These are phyloP conservation scores for Thalassarche chlororhynchos DNA, from an alignment of 2,113 vertebrate genomes.

Conservation along the genomic window DNA sequence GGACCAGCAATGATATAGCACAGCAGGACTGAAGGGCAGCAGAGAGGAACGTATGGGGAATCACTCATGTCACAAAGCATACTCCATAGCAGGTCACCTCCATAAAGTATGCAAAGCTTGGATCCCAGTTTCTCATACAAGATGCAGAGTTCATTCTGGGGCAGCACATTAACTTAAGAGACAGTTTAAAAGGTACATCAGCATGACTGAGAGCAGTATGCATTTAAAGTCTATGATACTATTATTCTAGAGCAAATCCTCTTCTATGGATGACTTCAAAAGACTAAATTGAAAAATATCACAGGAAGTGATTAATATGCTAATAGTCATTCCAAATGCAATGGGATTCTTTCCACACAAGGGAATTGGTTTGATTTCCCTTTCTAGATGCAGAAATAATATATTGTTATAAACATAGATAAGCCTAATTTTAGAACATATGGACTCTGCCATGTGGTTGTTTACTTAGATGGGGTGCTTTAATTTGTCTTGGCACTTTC, in stretches of 20 bases:
- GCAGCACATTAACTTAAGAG: neutral
- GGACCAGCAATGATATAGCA: neutral
- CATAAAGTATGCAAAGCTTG: neutral
- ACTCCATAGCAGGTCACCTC: neutral
- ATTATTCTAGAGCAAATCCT: neutral
- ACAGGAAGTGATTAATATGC: neutral
- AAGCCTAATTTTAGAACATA: slow-evolving; percentile 50
- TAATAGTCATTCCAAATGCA: neutral
- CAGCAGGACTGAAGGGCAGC: neutral
- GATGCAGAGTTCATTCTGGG: neutral
- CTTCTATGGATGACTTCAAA: neutral
- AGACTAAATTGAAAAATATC: neutral
- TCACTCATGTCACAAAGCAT: neutral
- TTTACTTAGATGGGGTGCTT: slow-evolving; percentile 43
- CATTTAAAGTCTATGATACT: neutral
- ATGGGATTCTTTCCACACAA: neutral
- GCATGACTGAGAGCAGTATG: neutral
- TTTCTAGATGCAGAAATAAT: neutral
- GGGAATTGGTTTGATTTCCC: neutral
- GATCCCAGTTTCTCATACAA: neutral
- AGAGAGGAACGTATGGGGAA: neutral
- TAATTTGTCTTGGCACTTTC: slow-evolving; percentile 56
- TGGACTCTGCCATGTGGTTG: slow-evolving; percentile 8
- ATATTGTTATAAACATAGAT: slow-evolving; percentile 34
- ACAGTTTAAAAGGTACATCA: neutral